Evolutionary conservation across 2,888 invertebrate genomes (phyloP).

Genomic region (Tetanocera ferruginea): DNA sequence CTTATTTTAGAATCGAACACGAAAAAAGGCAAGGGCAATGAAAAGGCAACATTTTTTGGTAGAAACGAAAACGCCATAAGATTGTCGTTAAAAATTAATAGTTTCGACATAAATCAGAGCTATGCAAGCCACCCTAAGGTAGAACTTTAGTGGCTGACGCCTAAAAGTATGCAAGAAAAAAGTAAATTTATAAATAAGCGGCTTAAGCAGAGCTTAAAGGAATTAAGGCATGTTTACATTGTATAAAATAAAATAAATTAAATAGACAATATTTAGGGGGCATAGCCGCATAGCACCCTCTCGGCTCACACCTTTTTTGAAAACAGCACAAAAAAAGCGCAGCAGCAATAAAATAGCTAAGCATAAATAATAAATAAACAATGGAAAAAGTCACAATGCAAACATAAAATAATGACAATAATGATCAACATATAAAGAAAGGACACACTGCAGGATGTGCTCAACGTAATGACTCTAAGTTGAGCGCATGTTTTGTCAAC

Average conservation of each 20-base stretch:
- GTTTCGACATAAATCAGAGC: not conserved
- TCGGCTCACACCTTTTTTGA: not conserved
- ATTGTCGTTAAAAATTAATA: not conserved
- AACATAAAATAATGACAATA: constrained; percentile 30
- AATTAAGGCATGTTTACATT: constrained; percentile 12
- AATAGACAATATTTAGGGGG: not conserved
- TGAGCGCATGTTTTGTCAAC: not conserved
- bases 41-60: too few species aligned
- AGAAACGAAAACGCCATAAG: too few species aligned
- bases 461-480: not conserved
- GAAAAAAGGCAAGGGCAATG: too few species aligned
- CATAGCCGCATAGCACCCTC: not conserved
- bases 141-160: not conserved
- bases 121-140: not conserved
- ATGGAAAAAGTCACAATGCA: constrained; percentile 14
- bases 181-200: constrained; percentile 14
- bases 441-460: not conserved
- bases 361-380: not conserved
- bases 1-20: too few species aligned
- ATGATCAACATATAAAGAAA: constrained; percentile 25
- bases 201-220: constrained; percentile 3
- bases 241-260: not conserved
- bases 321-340: not conserved
- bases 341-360: not conserved
- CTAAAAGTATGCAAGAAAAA: constrained; percentile 5